Evolutionary conservation across 1,140 invertebrate species (phyloP).

Genomic region (Apis laboriosa): DNA sequence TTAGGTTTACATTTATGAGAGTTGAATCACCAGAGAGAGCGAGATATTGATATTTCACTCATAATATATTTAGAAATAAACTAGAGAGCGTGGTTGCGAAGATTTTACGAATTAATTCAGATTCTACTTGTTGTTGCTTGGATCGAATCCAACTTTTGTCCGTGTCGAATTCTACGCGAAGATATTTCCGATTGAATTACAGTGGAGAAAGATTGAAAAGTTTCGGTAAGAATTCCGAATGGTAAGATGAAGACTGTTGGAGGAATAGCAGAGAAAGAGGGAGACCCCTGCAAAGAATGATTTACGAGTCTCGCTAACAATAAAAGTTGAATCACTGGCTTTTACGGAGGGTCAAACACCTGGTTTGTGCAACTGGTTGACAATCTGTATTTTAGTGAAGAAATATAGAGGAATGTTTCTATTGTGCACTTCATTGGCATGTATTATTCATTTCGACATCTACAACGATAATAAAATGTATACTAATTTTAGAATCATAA

Average conservation of each 20-base stretch:
- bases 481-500: not conserved
- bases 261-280: not conserved
- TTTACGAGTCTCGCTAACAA: not conserved
- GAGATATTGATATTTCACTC: not conserved
- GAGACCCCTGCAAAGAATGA: not conserved
- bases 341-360: not conserved
- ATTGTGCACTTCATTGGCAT: not conserved
- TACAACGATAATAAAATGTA: not conserved
- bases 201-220: not conserved
- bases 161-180: not conserved
- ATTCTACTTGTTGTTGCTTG: constrained; percentile 27
- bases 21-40: constrained; percentile 13
- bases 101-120: constrained; percentile 1
- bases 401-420: not conserved
- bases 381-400: too few relatives aligned
- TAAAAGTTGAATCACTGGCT: too few relatives aligned
- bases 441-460: not conserved
- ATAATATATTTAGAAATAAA: constrained; percentile 21
- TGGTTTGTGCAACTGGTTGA: not conserved
- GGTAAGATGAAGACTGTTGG: not conserved
- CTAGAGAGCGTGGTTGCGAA: not conserved
- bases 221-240: not conserved
- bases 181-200: not conserved
- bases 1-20: not conserved
- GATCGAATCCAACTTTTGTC: constrained; percentile 7